phyloP scores from a whole-genome alignment of 2,797 vertebrate genomes.

The Neostethus bicornis region DNA sequence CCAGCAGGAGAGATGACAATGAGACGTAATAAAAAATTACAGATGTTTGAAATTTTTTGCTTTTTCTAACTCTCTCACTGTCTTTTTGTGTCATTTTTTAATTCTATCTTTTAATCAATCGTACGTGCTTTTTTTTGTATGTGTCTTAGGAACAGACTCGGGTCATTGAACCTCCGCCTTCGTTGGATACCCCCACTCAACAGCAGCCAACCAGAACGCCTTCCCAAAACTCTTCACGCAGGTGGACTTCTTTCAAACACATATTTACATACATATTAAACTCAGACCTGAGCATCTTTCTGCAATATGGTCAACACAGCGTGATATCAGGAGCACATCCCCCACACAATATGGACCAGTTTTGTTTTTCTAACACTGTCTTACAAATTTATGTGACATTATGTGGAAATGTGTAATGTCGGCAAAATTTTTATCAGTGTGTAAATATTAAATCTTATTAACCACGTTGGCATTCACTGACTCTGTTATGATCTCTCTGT shows the following conservation, averaged over 20 bases:
- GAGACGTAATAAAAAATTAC: constrained; percentile 8
- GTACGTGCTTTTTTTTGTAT: constrained; percentile 4
- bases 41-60: constrained; percentile 25
- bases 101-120: neutral
- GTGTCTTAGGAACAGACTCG: constrained; percentile 60
- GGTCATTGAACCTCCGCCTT: constrained; percentile 56
- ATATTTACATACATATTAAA: constrained; percentile 11
- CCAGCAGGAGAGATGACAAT: constrained; percentile 25
- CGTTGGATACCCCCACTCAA: constrained; percentile 51
- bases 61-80: neutral
- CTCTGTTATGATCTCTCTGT: constrained; percentile 6
- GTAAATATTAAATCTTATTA: too few relatives aligned
- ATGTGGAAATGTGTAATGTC: too few relatives aligned
- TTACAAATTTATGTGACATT: constrained; percentile 34
- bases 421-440: too few relatives aligned
- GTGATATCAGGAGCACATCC: constrained; percentile 48
- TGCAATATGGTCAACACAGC: constrained; percentile 55
- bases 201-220: constrained; percentile 56
- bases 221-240: constrained; percentile 71
- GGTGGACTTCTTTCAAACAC: constrained; percentile 53
- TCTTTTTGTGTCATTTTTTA: neutral
- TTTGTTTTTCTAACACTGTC: constrained; percentile 24
- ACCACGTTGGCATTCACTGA: neutral
- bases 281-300: constrained; percentile 31
- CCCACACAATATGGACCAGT: constrained; percentile 57